Evolutionary conservation across 37 sponge, comb jelly and placozoan species (phyloP), one percentile per base, ranked within the genome.

Genomic region (Tethya wilhelma): DNA sequence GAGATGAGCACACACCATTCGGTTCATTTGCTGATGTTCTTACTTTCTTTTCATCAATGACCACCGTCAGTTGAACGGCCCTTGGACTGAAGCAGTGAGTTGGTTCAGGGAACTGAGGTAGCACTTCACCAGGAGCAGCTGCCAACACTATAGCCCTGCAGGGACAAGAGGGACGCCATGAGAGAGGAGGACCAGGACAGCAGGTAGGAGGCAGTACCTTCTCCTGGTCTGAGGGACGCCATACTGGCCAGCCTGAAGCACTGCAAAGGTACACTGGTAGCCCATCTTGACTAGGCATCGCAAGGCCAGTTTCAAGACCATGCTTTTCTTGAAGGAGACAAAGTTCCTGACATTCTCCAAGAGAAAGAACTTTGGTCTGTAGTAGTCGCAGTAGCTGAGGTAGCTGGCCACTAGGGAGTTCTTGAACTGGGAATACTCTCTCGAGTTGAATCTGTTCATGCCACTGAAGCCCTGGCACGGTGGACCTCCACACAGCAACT

Each of bases 401-500:
- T 91, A 93, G 1, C 90, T 86, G 58, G 72, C 75, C 29, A 96
- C 94, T 41, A 96, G 89, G 0, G 94, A 94, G 63, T 94, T 94
- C 91, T 96, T 96, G 79, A 96, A 96, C 72, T 86, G 90, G 0
- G 94, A 93, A 60, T 96, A 96, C 56, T 92, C 93, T 22, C 96
- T 37, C 7, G 93, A 93, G 79, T 96, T 96, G 85, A 96, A 96
- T 4, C 96, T 64, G 76, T 96, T 96, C 96, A 96, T 96, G 5
- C 96, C 96, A 82, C 89, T 87, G 86, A 96, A 96, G 9, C 96
- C 96, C 68, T 96, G 96, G 44, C 96, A 96, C 20, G 96, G 96
- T 17, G 96, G 96, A 0, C 96, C 96, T 19, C 96, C 96, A 82
- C 96, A 96, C 30, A 96, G 78, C 64, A 96, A 37, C 64, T 96